Evolutionary conservation across 1,140 invertebrate genomes (phyloP), one percentile per base, ranked within the genome.

Genomic region (Acromyrmex charruanus): DNA sequence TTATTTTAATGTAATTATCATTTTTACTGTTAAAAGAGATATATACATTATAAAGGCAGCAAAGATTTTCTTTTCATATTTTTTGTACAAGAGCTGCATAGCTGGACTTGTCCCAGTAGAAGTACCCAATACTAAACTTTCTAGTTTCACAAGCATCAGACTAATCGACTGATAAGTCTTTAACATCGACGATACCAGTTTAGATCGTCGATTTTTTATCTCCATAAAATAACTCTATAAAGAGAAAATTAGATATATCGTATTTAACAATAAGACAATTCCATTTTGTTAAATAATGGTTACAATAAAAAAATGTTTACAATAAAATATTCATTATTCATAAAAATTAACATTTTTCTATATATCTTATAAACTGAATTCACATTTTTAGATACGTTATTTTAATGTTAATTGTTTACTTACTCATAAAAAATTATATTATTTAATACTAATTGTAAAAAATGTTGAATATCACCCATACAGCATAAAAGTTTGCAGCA

Each of bases 91-190:
- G 0, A 96, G 92, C 1, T 94, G 94, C 97, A 98, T 98, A 10
- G 96, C 95, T 0, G 94, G 87, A 1, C 97, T 97, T 71, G 94
- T 95, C 1, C 97, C 97, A 0, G 96, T 96, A 53, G 96, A 96
- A 1, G 97, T 97, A 63, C 96, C 96, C 25, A 97, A 93, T 0
- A 97, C 96, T 10, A 98, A 91, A 88, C 97, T 97, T 94, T 99
- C 98, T 87, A 98, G 94, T 94, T 98, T 99, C 72, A 97, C 97
- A 1, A 99, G 93, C 63, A 98, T 96, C 0, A 98, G 97, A 0
- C 97, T 97, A 35, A 98, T 96, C 1, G 97, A 97, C 58, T 97
- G 96, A 91, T 98, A 98, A 4, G 97, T 96, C 49, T 97, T 96
- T 1, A 96, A 95, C 93, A 98, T 96, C 9, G 96, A 93, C 1